phyloP scores from a whole-genome alignment of 2,113 vertebrate species.

The Strigops habroptila region DNA sequence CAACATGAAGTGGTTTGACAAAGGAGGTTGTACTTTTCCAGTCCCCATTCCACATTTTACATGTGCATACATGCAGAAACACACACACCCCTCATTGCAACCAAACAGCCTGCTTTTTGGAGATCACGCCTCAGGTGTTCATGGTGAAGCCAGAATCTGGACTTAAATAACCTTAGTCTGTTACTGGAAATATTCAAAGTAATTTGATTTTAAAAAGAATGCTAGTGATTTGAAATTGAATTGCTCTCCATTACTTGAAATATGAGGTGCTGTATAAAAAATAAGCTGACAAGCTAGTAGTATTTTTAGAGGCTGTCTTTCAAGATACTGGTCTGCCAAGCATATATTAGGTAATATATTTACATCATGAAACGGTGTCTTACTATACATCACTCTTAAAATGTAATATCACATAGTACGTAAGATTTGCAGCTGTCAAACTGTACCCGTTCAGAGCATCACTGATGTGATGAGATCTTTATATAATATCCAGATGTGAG shows the following conservation, averaged over 20 bases:
- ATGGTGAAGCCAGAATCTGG: not conserved
- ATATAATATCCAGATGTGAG: not conserved
- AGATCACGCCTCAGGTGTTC: not conserved
- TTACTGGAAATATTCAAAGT: not conserved
- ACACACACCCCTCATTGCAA: rapidly evolving
- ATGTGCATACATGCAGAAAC: not conserved
- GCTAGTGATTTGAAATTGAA: not conserved
- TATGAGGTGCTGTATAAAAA: not conserved
- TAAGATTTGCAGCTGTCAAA: not conserved
- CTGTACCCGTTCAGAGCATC: not conserved
- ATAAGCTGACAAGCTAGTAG: not conserved
- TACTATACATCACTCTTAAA: not conserved
- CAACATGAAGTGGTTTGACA: not conserved
- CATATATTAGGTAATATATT: not conserved
- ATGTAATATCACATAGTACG: not conserved
- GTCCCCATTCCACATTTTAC: not conserved
- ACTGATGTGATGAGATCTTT: not conserved
- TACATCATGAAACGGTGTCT: not conserved
- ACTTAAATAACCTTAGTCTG: not conserved
- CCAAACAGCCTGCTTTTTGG: not conserved
- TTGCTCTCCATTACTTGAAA: not conserved
- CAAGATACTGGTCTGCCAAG: not conserved
- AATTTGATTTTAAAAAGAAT: not conserved
- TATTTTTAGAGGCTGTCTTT: not conserved
- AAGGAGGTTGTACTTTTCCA: not conserved